A percentile compares a stretch with the other conserved stretches of the same genome.
phyloP scores from a whole-genome alignment of 2,888 invertebrate genomes.

The Diogma glabrata region DNA sequence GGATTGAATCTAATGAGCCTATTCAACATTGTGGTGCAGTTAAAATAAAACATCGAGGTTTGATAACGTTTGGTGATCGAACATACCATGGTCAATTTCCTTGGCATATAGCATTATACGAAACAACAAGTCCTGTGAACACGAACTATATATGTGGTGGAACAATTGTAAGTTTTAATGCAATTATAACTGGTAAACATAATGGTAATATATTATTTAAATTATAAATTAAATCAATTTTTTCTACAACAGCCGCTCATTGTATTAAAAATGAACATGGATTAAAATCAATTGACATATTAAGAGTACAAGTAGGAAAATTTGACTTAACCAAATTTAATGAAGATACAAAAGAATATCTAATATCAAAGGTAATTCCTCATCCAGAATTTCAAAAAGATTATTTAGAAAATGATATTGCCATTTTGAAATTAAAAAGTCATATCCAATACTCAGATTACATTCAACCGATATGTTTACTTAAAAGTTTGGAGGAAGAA shows the following conservation, averaged over 20 bases:
- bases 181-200: constrained; percentile 33
- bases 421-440: constrained; percentile 5
- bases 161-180: constrained; percentile 29
- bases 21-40: neutral
- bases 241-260: constrained; percentile 24
- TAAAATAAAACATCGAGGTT: constrained; percentile 4
- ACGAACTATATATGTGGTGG: constrained; percentile 31
- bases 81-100: constrained; percentile 36
- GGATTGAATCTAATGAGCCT: neutral
- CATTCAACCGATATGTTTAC: constrained; percentile 34
- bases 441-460: constrained; percentile 25
- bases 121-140: neutral
- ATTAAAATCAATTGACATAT: constrained; percentile 25
- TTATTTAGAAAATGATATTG: constrained; percentile 7
- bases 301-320: constrained; percentile 32
- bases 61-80: constrained; percentile 31
- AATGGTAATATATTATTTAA: no score
- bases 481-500: constrained; percentile 20
- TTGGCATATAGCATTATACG: constrained; percentile 33
- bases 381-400: constrained; percentile 13
- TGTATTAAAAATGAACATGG: constrained; percentile 25
- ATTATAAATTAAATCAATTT: no score
- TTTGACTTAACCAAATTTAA: constrained; percentile 32
- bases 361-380: constrained; percentile 12
- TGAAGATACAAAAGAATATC: constrained; percentile 28